phyloP scores from a whole-genome alignment of 2,888 invertebrate genomes.

The Eupithecia tripunctaria region DNA sequence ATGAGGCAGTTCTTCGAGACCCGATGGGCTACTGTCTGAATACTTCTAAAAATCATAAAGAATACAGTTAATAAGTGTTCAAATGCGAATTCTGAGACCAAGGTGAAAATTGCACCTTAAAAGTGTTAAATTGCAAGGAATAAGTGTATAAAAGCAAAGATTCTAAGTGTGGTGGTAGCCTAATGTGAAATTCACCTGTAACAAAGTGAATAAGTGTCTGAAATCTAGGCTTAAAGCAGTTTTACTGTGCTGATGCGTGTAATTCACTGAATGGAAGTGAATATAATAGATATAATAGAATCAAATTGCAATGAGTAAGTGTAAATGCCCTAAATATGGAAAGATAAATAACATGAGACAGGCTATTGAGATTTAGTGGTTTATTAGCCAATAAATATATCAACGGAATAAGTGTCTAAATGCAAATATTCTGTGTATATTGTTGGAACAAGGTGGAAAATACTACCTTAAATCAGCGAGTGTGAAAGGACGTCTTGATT shows the following conservation, averaged over 20 bases:
- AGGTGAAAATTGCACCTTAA: neutral
- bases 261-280: neutral
- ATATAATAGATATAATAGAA: too few species aligned
- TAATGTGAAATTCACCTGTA: neutral
- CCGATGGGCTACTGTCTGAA: constrained; percentile 85
- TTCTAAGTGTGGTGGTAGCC: neutral
- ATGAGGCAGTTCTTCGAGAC: constrained; percentile 97
- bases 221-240: constrained; percentile 82
- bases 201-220: constrained; percentile 86
- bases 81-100: constrained; percentile 90
- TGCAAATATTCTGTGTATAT: neutral
- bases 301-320: neutral
- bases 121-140: neutral
- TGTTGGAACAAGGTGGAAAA: neutral
- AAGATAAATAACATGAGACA: neutral
- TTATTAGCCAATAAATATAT: neutral
- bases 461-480: neutral
- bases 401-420: neutral
- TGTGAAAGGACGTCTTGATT: neutral
- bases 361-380: neutral
- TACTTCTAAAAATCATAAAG: neutral
- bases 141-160: neutral
- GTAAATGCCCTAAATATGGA: neutral
- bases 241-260: neutral
- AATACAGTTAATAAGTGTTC: constrained; percentile 86